A percentile compares a stretch with the other conserved stretches of the same genome.
These are phyloP conservation scores for Herminia tarsipennalis DNA, from an alignment of 2,888 invertebrate species.

Conservation along the genomic window DNA sequence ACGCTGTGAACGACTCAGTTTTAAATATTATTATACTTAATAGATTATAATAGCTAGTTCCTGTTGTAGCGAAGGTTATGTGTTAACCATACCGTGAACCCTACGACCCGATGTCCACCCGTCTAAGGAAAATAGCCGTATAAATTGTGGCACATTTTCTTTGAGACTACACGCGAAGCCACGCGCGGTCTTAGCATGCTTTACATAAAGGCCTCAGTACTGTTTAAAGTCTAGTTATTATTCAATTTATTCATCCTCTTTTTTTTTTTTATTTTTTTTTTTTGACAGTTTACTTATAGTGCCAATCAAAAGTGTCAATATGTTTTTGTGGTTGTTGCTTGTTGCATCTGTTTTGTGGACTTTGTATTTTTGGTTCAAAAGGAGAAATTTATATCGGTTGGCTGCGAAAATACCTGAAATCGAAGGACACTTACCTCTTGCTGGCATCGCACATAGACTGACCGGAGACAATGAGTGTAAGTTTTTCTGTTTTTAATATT, in stretches of 20 bases:
- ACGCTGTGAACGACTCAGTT: constrained; percentile 10
- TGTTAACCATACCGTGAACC: constrained; percentile 53
- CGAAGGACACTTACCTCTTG: constrained; percentile 50
- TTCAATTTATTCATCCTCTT: no score
- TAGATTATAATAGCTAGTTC: constrained; percentile 45
- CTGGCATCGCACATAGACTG: constrained; percentile 62
- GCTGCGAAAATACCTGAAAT: constrained; percentile 51
- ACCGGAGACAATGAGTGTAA: constrained; percentile 65
- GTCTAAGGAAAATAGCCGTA: constrained; percentile 31
- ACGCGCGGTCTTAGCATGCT: constrained; percentile 15
- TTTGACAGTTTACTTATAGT: constrained; percentile 1
- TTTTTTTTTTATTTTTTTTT: no score
- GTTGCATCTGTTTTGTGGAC: constrained; percentile 49
- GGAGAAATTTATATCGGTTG: constrained; percentile 63
- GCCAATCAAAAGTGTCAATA: constrained; percentile 42
- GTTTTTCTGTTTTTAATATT: constrained; percentile 13
- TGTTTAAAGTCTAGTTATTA: neutral
- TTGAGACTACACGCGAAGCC: constrained; percentile 17
- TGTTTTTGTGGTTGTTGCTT: constrained; percentile 60
- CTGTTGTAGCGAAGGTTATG: constrained; percentile 48
- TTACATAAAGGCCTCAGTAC: neutral
- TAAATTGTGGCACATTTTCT: constrained; percentile 26
- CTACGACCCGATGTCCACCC: constrained; percentile 45
- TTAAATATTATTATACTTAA: constrained; percentile 22
- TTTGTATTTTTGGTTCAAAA: constrained; percentile 53